A percentile compares a stretch with the other conserved stretches of the same genome.
Evolutionary conservation across 2,113 vertebrate species (phyloP).

Genomic region (Pungitius pungitius): DNA sequence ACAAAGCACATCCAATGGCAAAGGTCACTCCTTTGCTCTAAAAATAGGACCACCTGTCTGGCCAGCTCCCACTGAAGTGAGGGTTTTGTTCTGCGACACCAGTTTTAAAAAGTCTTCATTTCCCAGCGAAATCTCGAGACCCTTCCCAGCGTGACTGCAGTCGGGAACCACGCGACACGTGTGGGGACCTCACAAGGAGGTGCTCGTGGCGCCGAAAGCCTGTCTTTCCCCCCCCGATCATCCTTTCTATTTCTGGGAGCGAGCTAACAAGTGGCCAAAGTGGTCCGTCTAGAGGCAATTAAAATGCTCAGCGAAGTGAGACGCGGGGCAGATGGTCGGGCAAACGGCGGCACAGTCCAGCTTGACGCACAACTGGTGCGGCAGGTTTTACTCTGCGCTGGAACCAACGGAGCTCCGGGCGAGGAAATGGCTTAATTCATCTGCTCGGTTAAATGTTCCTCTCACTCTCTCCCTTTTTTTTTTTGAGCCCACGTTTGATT

Average conservation of each 20-base stretch:
- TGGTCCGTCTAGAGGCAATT: slow-evolving; percentile 64
- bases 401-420: slow-evolving; percentile 1
- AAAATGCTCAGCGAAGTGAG: slow-evolving; percentile 65
- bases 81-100: not conserved
- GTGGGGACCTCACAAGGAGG: slow-evolving; percentile 7
- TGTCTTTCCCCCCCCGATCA: slow-evolving; percentile 2
- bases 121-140: slow-evolving; percentile 14
- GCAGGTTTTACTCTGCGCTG: slow-evolving; percentile 31
- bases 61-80: not conserved
- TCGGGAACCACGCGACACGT: not conserved
- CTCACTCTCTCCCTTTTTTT: not conserved
- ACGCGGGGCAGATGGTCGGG: slow-evolving; percentile 68
- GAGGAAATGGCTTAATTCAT: slow-evolving; percentile 17
- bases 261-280: slow-evolving; percentile 55
- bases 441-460: not conserved
- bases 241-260: slow-evolving; percentile 19
- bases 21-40: slow-evolving; percentile 44
- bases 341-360: slow-evolving; percentile 52
- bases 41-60: slow-evolving; percentile 19
- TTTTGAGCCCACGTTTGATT: not conserved
- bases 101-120: slow-evolving; percentile 4
- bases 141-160: slow-evolving; percentile 17
- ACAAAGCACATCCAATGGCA: slow-evolving; percentile 35
- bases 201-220: not conserved
- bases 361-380: slow-evolving; percentile 61